Evolutionary conservation across 1,140 invertebrate genomes (phyloP), one percentile per base, ranked within the genome.

Genomic region (Eueides isabella): DNA sequence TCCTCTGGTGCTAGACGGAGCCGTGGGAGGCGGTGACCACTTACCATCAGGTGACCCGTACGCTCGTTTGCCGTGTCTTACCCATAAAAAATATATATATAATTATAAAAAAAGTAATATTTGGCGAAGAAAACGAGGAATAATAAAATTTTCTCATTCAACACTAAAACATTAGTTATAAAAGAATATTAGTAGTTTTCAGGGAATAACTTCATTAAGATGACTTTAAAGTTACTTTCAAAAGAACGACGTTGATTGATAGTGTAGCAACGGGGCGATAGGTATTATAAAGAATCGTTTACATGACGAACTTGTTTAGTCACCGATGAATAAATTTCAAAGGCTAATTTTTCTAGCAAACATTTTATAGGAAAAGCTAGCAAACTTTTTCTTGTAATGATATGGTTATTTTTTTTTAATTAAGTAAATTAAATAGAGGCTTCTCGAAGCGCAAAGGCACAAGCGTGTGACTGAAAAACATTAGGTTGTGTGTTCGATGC

Each of bases 191-290:
- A 63, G 29, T 71, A 69, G 61, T 84, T 83, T 80, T 82, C 81
- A 74, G 62, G 78, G 77, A 64, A 83, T 84, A 85, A 85, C 80
- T 84, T 88, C 84, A 86, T 88, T 86, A 88, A 63, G 75, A 72
- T 72, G 77, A 82, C 75, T 85, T 84, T 85, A 87, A 80, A 80
- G 69, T 76, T 33, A 83, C 76, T 84, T 85, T 84, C 63, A 76
- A 78, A 79, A 80, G 75, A 72, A 63, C 71, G 85, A 87, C 85
- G 71, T 78, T 88, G 86, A 88, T 86, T 73, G 85, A 88, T 86
- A 83, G 79, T 75, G 48, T 44, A 71, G 44, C 71, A 71, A 75
- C 64, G 31, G 65, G 48, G 64, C 35, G 19, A 75, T 61, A 67
- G 74, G 71, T 73, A 71, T 65, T 68, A 69, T 70, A 67, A 67